Evolutionary conservation across 2,888 invertebrate genomes (phyloP), one percentile per base, ranked within the genome.

Genomic region (Lithosia quadra): DNA sequence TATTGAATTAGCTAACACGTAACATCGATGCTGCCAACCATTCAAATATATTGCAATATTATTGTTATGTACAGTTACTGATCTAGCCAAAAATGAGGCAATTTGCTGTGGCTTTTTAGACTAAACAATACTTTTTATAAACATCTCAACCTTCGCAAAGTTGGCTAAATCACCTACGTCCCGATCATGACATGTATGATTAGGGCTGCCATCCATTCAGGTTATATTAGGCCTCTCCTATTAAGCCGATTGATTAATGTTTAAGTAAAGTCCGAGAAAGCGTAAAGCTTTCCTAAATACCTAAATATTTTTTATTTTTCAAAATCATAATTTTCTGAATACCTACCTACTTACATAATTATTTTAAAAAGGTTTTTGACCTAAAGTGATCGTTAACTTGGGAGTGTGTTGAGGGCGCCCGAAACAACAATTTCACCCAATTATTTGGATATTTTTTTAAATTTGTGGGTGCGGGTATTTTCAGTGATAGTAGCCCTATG

Each of bases 1-100:
- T 75, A 74, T 78, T 78, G 79, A 83, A 86, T 83, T 85, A 84
- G 81, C 81, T 76, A 83, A 68, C 57, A 28, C 77, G 80, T 78
- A 79, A 82, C 81, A 75, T 77, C 72, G 76, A 77, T 74, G 79
- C 77, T 80, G 83, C 79, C 80, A 82, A 78, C 79, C 77, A 77
- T 73, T 73, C 72, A 82, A 82, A 84, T 79, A 82, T 83, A 83
- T 80, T 84, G 80, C 74, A 80, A 74, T 72, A 70, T 71, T 76
- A 77, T 76, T 75, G 72, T 73, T 78, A 76, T 80, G 81, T 81
- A 77, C 72, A 64, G 53, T 62, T 65, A 73, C 71, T 72, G 79
- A 81, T 81, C 76, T 76, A 73, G 74, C 75, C 77, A 69, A 78
- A 76, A 81, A 81, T 71, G 70, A 73, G 62, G 58, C 65, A 68